phyloP scores from a whole-genome alignment of 2,113 vertebrate species.

The Carassius gibelio region DNA sequence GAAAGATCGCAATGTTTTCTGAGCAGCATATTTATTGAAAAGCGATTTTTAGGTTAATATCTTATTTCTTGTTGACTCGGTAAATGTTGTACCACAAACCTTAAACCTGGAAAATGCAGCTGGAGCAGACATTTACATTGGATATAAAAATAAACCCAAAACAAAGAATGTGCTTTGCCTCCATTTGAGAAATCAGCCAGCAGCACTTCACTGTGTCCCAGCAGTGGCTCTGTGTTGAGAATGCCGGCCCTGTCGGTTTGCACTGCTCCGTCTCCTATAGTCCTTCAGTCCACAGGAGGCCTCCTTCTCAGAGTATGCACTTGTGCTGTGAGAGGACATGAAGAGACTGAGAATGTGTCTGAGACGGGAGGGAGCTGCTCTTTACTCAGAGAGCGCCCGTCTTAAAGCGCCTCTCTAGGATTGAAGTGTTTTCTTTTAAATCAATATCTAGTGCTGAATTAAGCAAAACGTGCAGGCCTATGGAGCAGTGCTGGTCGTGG shows the following conservation, averaged over 20 bases:
- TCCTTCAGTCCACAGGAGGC: slow-evolving; percentile 43
- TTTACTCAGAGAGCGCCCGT: background rate
- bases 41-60: too few relatives aligned
- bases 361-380: background rate
- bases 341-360: slow-evolving; percentile 57
- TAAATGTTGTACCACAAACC: background rate
- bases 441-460: slow-evolving; percentile 15
- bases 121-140: background rate
- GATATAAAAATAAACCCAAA: background rate
- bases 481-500: too few relatives aligned
- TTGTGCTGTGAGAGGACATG: slow-evolving; percentile 45
- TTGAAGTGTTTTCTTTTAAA: slow-evolving; percentile 13
- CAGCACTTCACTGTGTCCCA: background rate
- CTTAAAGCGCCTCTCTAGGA: background rate
- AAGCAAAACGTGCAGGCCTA: background rate
- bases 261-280: slow-evolving; percentile 23
- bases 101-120: background rate
- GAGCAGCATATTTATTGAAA: background rate
- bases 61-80: background rate
- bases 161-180: background rate
- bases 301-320: slow-evolving; percentile 46
- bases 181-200: background rate
- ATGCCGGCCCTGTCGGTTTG: slow-evolving; percentile 16
- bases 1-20: background rate
- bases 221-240: slow-evolving; percentile 6